Evolutionary conservation across 2,797 vertebrate genomes (phyloP).

Genomic region (Buceros bicornis): DNA sequence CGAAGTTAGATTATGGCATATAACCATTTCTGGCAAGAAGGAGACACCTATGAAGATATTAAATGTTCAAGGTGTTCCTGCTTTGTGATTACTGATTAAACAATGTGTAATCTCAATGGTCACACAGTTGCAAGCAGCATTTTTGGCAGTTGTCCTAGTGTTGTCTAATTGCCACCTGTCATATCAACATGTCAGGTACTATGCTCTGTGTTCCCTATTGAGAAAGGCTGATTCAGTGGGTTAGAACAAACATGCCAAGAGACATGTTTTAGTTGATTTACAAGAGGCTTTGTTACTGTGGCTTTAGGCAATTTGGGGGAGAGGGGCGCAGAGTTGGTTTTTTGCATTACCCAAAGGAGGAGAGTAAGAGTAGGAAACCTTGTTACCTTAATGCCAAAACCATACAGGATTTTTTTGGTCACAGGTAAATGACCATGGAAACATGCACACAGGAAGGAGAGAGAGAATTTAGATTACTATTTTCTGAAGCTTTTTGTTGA

Average conservation of each 20-base stretch:
- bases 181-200: neutral
- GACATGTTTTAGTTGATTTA: neutral
- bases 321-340: neutral
- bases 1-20: neutral
- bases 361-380: neutral
- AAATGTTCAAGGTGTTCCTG: neutral
- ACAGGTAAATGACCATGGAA: too few relatives aligned
- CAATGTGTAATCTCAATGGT: neutral
- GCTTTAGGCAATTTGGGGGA: neutral
- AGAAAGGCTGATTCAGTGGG: neutral
- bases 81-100: constrained; percentile 3
- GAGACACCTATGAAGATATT: neutral
- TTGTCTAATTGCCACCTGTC: neutral
- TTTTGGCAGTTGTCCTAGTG: neutral
- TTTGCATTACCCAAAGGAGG: neutral
- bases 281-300: neutral
- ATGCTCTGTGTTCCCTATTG: neutral
- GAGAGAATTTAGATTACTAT: neutral
- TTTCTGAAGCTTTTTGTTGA: neutral
- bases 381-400: neutral
- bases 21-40: neutral
- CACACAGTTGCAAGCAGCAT: neutral
- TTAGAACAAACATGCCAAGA: neutral
- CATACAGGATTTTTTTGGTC: neutral
- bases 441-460: neutral